Base-by-base conservation (phyloP, 2,113 vertebrate genomes). In the Stercorarius parasiticus region DNA sequence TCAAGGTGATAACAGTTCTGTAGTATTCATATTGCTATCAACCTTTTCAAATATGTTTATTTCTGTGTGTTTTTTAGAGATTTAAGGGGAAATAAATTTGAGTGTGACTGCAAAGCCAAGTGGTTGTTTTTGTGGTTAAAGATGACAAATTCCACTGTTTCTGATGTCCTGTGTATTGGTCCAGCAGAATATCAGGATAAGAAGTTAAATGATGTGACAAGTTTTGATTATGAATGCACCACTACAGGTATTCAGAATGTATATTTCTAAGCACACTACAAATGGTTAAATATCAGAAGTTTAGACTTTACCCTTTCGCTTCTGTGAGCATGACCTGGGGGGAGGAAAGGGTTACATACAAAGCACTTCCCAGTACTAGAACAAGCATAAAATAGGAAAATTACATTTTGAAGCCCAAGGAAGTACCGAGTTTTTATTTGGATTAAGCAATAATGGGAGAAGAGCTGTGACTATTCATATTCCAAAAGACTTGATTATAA, bases 71-170 rank as follows among this genome's bases (percentile, higher is more conserved):
- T 79, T 96, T 97, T 95, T 97, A 99, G 99, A 96, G 99, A 99
- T 95, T 98, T 99, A 98, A 98, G 99, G 96, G 99, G 99, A 83
- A 99, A 99, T 97, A 98, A 98, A 83, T 99, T 99, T 94, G 99
- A 99, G 95, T 99, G 99, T 94, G 99, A 99, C 98, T 99, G 99
- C 98, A 98, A 99, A 95, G 98, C 99, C 92, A 99, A 99, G 97
- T 99, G 99, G 99, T 96, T 99, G 97, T 99, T 99, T 98, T 98
- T 97, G 90, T 99, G 99, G 99, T 94, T 99, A 97, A 99, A 99
- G 98, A 99, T 98, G 98, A 99, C 99, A 93, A 99, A 99, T 82
- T 99, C 99, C 96, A 99, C 99, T 26, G 99, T 99, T 94, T 99
- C 99, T 13, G 99, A 99, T 96, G 99, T 99, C 85, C 92, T 99